These are phyloP conservation scores for Silurus aristotelis DNA, from an alignment of 2,797 vertebrate species.

Conservation along the genomic window DNA sequence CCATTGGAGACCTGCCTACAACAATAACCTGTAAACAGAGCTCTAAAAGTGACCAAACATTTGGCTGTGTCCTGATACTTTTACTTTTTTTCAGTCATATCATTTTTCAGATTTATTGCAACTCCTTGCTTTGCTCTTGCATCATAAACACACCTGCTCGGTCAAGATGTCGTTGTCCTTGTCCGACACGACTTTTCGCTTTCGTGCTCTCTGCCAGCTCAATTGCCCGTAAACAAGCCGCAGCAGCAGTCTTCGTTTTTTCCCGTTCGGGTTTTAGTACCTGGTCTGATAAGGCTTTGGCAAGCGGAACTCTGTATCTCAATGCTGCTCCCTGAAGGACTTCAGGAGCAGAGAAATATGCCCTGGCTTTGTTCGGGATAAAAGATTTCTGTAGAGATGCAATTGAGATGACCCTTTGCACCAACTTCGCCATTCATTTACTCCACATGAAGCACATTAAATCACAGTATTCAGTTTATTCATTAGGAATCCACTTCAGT, in stretches of 20 bases:
- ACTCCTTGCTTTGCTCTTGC: constrained; percentile 14
- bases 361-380: not conserved
- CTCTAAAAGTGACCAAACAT: not conserved
- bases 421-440: not conserved
- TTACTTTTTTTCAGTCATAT: not conserved
- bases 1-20: not conserved
- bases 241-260: constrained; percentile 37
- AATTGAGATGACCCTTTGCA: not conserved
- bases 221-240: constrained; percentile 55
- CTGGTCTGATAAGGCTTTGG: constrained; percentile 61
- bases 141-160: constrained; percentile 43
- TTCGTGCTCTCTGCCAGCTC: constrained; percentile 47
- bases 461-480: not conserved
- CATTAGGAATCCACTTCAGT: not conserved
- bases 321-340: not conserved
- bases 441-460: not conserved
- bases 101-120: constrained; percentile 41
- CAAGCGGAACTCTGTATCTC: constrained; percentile 31
- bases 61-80: not conserved
- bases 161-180: constrained; percentile 52
- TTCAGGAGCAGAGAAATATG: not conserved
- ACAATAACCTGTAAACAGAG: not conserved
- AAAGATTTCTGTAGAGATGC: not conserved
- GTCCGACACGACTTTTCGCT: constrained; percentile 45
- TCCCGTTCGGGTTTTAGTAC: constrained; percentile 44